Evolutionary conservation across 2,888 invertebrate genomes (phyloP).

Genomic region (Pasiphila rectangulata): DNA sequence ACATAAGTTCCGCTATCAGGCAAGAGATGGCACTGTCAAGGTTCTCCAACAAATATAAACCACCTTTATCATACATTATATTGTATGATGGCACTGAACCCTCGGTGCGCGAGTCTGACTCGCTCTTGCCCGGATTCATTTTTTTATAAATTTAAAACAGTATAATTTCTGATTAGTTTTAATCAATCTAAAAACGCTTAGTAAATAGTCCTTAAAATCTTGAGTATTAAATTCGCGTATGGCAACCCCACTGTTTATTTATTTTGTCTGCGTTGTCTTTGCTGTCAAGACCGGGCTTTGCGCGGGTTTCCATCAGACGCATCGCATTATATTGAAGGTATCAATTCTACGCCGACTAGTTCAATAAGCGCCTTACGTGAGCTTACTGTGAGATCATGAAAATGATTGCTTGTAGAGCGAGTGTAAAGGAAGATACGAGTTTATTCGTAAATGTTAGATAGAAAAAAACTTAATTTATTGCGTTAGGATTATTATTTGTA

Average conservation of each 20-base stretch:
- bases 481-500: no score
- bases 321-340: slow-evolving; percentile 67
- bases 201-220: neutral
- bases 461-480: no score
- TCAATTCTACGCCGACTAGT: slow-evolving; percentile 60
- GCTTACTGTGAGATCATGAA: slow-evolving; percentile 25
- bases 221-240: neutral
- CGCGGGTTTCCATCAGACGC: slow-evolving; percentile 67
- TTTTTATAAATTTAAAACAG: no score
- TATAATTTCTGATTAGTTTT: no score
- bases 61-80: no score
- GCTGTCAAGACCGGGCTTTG: slow-evolving; percentile 71
- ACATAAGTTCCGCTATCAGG: no score
- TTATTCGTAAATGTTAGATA: neutral
- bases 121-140: no score
- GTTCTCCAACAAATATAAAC: no score
- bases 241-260: slow-evolving; percentile 58
- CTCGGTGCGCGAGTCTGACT: no score
- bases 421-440: neutral
- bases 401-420: slow-evolving; percentile 21
- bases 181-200: no score
- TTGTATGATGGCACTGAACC: no score
- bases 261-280: slow-evolving; percentile 77
- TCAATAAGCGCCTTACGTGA: slow-evolving; percentile 30
- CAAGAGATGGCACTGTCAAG: no score